These are phyloP conservation scores for Apamea sordens DNA, from an alignment of 2,888 invertebrate species.

Conservation along the genomic window DNA sequence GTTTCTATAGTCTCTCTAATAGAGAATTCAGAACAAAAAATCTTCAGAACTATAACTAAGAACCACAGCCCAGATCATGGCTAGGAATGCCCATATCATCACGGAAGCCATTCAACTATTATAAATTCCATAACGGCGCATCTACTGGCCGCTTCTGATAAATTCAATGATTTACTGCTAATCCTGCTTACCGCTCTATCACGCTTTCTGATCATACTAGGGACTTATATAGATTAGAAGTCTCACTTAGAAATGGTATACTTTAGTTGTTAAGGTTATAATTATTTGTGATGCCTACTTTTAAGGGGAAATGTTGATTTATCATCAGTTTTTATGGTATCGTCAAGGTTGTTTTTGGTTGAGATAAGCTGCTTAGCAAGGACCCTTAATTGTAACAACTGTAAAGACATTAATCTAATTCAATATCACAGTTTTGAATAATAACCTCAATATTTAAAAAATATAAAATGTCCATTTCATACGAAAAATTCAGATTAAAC, in stretches of 20 bases:
- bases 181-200: constrained; percentile 54
- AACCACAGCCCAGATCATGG: constrained; percentile 6
- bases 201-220: constrained; percentile 43
- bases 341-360: neutral
- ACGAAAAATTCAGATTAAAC: too few species aligned
- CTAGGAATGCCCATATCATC: constrained; percentile 30
- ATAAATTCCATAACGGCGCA: constrained; percentile 57
- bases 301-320: neutral
- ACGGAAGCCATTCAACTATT: constrained; percentile 30
- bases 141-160: constrained; percentile 54
- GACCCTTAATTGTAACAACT: neutral
- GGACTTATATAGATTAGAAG: constrained; percentile 27
- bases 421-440: neutral
- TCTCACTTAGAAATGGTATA: constrained; percentile 4
- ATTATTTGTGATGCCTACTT: constrained; percentile 9
- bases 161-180: constrained; percentile 64
- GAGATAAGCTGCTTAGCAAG: neutral
- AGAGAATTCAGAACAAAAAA: neutral
- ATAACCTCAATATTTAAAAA: neutral
- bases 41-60: neutral
- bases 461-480: neutral
- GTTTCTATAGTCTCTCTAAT: neutral
- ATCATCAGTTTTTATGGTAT: neutral
- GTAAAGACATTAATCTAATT: neutral
- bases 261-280: neutral